Conservation (phyloP, 2,888 invertebrate species). For the Eilema depressum region DNA sequence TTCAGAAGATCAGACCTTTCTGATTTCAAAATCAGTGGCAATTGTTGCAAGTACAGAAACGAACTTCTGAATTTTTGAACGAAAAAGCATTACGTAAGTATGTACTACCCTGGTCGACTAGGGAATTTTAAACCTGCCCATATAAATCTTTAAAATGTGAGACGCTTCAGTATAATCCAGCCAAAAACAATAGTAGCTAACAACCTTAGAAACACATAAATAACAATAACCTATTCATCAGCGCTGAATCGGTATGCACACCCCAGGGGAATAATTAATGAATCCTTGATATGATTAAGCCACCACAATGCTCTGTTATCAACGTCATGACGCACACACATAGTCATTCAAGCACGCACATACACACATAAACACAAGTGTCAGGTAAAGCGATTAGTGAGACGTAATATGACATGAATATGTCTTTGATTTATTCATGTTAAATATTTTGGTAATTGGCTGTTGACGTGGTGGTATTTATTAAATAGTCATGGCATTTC, state of each 20-base stretch:
- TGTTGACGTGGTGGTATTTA: slow-evolving; percentile 28
- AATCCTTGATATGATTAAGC: slow-evolving; percentile 78
- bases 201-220: slow-evolving; percentile 44
- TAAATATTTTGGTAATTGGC: slow-evolving; percentile 49
- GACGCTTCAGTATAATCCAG: not conserved
- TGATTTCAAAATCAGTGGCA: too few relatives aligned
- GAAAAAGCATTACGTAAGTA: too few relatives aligned
- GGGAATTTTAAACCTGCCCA: not conserved
- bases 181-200: slow-evolving; percentile 38
- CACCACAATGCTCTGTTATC: slow-evolving; percentile 79
- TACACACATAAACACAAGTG: slow-evolving; percentile 29
- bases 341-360: slow-evolving; percentile 29
- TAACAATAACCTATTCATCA: slow-evolving; percentile 66
- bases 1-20: too few relatives aligned
- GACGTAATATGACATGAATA: slow-evolving; percentile 63
- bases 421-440: slow-evolving; percentile 51
- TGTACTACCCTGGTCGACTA: not conserved
- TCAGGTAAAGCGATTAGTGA: slow-evolving; percentile 69
- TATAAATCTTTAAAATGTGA: not conserved
- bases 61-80: too few relatives aligned
- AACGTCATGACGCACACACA: slow-evolving; percentile 54
- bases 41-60: too few relatives aligned
- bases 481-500: not conserved
- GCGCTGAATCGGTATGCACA: slow-evolving; percentile 61
- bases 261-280: slow-evolving; percentile 78